These are phyloP conservation scores for Tachina fera DNA, from an alignment of 2,888 invertebrate species.

Conservation along the genomic window DNA sequence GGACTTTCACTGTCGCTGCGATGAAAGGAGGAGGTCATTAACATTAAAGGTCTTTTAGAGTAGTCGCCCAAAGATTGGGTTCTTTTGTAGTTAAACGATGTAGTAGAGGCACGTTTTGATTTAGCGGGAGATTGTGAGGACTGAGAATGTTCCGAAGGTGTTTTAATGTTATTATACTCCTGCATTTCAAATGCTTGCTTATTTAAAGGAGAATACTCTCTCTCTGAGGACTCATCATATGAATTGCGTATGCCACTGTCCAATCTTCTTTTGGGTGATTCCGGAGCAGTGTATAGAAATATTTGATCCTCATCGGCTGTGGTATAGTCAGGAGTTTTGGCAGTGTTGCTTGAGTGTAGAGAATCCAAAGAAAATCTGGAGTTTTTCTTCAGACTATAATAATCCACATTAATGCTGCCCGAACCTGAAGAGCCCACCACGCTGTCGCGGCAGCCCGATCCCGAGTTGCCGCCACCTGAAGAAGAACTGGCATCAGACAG, in stretches of 20 bases:
- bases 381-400: conserved; percentile 80
- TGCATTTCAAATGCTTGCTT: conserved; percentile 80
- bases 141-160: conserved; percentile 73
- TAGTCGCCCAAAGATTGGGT: conserved; percentile 77
- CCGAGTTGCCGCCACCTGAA: conserved; percentile 78
- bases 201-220: conserved; percentile 76
- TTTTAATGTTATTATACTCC: conserved; percentile 74
- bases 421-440: conserved; percentile 74
- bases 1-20: conserved; percentile 74
- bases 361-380: conserved; percentile 82
- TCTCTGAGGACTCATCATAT: conserved; percentile 78
- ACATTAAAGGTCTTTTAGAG: conserved; percentile 70
- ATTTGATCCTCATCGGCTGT: conserved; percentile 81
- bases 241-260: conserved; percentile 78
- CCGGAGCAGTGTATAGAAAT: conserved; percentile 81
- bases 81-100: conserved; percentile 73
- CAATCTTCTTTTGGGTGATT: conserved; percentile 79
- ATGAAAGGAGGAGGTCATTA: conserved; percentile 74
- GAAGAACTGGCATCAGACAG: conserved; percentile 80
- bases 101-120: conserved; percentile 68
- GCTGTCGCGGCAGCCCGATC: conserved; percentile 73
- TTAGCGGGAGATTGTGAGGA: conserved; percentile 71
- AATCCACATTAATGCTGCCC: conserved; percentile 76
- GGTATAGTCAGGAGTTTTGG: conserved; percentile 81
- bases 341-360: conserved; percentile 81